Percentiles rank a stretch among this genome's conserved stretches.
Conservation (phyloP, 2,113 vertebrate genomes). For the Stegostoma tigrinum region DNA sequence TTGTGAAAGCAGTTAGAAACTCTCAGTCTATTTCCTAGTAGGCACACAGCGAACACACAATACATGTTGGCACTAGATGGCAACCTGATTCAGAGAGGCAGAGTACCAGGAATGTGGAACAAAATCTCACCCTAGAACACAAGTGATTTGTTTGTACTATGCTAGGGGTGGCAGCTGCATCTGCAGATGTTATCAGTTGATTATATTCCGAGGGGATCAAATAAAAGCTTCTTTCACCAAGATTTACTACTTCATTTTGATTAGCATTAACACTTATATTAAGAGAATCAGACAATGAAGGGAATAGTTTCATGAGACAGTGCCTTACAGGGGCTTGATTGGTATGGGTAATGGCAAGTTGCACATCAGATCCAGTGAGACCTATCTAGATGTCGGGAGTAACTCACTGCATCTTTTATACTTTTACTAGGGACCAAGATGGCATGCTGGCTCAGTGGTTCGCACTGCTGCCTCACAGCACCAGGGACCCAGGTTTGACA, state of each 20-base stretch:
- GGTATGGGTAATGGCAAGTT: too few species aligned
- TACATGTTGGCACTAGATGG: background rate
- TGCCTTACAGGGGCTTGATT: too few species aligned
- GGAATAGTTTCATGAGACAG: background rate
- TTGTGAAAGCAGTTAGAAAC: background rate
- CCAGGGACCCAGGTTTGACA: too few species aligned
- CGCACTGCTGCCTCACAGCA: too few species aligned
- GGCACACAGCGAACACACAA: background rate
- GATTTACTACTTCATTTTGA: background rate
- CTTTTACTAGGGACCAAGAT: background rate
- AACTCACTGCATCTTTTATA: too few species aligned
- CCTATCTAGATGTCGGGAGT: too few species aligned
- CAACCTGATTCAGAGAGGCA: background rate
- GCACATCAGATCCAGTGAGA: too few species aligned
- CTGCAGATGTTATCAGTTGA: background rate
- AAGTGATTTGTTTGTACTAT: too few species aligned
- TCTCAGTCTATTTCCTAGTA: background rate
- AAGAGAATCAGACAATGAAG: too few species aligned
- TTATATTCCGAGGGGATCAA: background rate
- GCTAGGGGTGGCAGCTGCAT: background rate
- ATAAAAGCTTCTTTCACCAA: background rate
- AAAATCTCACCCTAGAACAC: background rate
- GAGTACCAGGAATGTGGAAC: background rate
- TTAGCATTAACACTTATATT: background rate
- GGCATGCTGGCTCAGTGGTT: too few species aligned